Evolutionary conservation across 2,113 vertebrate species (phyloP).

Genomic region (Limanda limanda): DNA sequence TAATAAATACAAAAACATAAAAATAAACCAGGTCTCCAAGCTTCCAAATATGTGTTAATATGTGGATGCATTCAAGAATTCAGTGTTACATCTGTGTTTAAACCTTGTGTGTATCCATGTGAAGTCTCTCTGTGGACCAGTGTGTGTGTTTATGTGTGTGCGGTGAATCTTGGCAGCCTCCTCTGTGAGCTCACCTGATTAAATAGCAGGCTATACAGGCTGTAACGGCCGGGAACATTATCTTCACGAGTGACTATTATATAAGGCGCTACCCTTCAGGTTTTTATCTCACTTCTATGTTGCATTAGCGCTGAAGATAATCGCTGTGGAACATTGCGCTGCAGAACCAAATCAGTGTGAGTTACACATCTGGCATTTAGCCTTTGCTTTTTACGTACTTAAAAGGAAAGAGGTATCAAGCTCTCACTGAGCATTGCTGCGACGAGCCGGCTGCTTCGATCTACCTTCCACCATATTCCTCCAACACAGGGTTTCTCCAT

Average conservation of each 20-base stretch:
- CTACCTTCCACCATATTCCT: too few species aligned
- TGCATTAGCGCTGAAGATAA: constrained; percentile 9
- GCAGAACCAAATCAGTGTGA: constrained; percentile 21
- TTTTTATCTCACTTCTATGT: constrained; percentile 23
- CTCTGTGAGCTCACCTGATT: constrained; percentile 63
- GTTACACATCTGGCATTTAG: constrained; percentile 9
- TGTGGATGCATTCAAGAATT: neutral
- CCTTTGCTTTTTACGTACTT: constrained; percentile 13
- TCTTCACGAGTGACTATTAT: constrained; percentile 31
- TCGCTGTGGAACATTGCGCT: constrained; percentile 24
- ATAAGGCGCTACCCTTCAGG: constrained; percentile 30
- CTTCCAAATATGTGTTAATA: too few species aligned
- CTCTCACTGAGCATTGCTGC: neutral
- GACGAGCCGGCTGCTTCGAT: neutral
- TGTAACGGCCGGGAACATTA: constrained; percentile 38
- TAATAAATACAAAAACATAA: neutral
- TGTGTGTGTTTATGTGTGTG: constrained; percentile 10
- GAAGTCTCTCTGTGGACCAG: neutral
- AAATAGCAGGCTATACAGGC: constrained; percentile 39
- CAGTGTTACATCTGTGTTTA: constrained; percentile 9
- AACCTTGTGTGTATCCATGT: neutral
- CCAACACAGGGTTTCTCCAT: neutral
- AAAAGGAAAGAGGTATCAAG: neutral
- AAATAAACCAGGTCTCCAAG: neutral
- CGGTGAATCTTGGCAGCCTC: constrained; percentile 57